These are phyloP conservation scores for Volucella inanis DNA, from an alignment of 2,888 invertebrate species.

Conservation along the genomic window DNA sequence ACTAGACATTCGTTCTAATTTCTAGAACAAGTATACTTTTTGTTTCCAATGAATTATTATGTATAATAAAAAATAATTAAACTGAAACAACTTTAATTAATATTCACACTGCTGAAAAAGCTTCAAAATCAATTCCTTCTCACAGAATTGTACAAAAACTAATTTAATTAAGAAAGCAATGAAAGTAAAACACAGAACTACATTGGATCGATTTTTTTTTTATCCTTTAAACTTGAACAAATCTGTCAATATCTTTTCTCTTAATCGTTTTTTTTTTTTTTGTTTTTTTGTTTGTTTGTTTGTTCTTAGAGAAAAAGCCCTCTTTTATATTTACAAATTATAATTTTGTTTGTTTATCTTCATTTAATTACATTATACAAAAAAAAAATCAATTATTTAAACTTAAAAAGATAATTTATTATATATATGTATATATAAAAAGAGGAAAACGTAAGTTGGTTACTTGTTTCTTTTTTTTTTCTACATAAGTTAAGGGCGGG, in stretches of 20 bases:
- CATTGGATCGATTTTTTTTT: conserved; percentile 26
- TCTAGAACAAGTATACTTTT: too few relatives aligned
- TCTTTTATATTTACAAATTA: conserved; percentile 58
- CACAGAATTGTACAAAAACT: too few relatives aligned
- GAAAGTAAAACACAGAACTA: conserved; percentile 9
- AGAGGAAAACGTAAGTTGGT: conserved; percentile 51
- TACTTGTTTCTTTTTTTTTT: conserved; percentile 37
- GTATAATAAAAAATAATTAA: too few relatives aligned
- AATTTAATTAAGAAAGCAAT: neutral
- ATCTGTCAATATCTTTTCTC: neutral
- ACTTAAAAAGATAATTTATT: conserved; percentile 54
- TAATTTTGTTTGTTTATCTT: conserved; percentile 29
- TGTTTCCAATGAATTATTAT: too few relatives aligned
- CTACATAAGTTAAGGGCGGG: conserved; percentile 72
- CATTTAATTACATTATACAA: conserved; percentile 57
- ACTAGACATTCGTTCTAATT: too few relatives aligned
- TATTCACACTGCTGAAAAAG: too few relatives aligned
- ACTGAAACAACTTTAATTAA: too few relatives aligned
- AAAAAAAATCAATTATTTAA: conserved; percentile 49
- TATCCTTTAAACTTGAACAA: conserved; percentile 45
- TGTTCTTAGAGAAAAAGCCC: conserved; percentile 25
- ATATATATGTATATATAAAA: conserved; percentile 34
- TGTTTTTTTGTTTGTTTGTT: conserved; percentile 19
- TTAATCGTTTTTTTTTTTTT: neutral
- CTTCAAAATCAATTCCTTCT: too few relatives aligned